Base-by-base conservation (phyloP, 1,140 invertebrate species). In the Meloidogyne chitwoodi region DNA sequence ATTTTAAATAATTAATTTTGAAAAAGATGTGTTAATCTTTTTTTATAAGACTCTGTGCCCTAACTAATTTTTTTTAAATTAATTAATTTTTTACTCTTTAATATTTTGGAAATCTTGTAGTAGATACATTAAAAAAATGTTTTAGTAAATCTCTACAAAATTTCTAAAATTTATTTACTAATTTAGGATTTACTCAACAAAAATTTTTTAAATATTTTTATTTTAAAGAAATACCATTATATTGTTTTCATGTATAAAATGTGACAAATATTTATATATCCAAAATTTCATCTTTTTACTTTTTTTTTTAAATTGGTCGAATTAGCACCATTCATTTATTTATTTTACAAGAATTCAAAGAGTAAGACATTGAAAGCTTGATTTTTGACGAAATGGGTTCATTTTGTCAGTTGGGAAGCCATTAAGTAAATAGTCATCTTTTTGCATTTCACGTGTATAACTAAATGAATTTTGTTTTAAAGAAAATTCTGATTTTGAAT, bases 161-260 rank as follows among this genome's bases (percentile, higher is more conserved):
- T n/a, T n/a, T n/a, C n/a, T n/a, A n/a, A n/a, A n/a, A n/a, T n/a
- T n/a, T n/a, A n/a, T n/a, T n/a, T n/a, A n/a, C n/a, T n/a, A n/a
- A n/a, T n/a, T n/a, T n/a, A n/a, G n/a, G n/a, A n/a, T n/a, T n/a
- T n/a, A n/a, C n/a, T n/a, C n/a, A n/a, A n/a, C n/a, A n/a, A n/a
- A n/a, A n/a, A n/a, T n/a, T n/a, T n/a, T n/a, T n/a, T n/a, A n/a
- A n/a, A n/a, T n/a, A n/a, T n/a, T n/a, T 56, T n/a, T 56, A n/a
- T 56, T n/a, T n/a, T n/a, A 8, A 48, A 48, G 5, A 56, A 56
- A 56, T 56, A 8, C n/a, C 6, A 48, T n/a, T n/a, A n/a, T 56
- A 56, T 56, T n/a, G 87, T 44, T 80, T 81, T 71, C 91, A 90
- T 34, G 90, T 88, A n/a, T 88, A 81, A 22, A 91, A 61, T 0